Evolutionary conservation across 1,140 invertebrate genomes (phyloP).

Genomic region (Temnothorax longispinosus): DNA sequence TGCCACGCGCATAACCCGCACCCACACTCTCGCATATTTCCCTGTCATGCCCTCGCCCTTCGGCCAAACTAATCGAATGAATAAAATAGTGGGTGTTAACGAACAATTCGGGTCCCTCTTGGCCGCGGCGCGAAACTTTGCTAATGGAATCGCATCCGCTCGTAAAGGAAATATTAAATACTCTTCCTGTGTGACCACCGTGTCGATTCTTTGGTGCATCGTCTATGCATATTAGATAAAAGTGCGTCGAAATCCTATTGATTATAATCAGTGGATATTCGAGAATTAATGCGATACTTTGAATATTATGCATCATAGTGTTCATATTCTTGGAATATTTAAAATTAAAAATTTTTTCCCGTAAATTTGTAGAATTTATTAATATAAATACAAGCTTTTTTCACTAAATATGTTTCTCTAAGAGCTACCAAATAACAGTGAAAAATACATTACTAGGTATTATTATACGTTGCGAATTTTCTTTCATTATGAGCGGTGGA

Average conservation of each 20-base stretch:
- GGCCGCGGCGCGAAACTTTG: slow-evolving; percentile 72
- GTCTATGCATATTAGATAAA: not conserved
- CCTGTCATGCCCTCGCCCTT: slow-evolving; percentile 58
- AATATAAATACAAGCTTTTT: not conserved
- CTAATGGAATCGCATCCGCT: slow-evolving; percentile 78
- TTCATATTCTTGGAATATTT: not conserved
- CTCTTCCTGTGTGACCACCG: slow-evolving; percentile 40
- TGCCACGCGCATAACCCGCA: slow-evolving; percentile 22
- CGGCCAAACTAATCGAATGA: slow-evolving; percentile 78
- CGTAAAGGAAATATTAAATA: slow-evolving; percentile 78
- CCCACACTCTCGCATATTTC: not conserved
- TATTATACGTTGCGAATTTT: slow-evolving; percentile 30
- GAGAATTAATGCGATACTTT: not conserved
- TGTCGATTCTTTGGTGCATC: slow-evolving; percentile 38
- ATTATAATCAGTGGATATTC: too few species aligned
- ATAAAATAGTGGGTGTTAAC: slow-evolving; percentile 76
- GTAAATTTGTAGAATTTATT: not conserved
- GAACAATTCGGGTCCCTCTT: slow-evolving; percentile 73
- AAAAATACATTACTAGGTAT: slow-evolving; percentile 12
- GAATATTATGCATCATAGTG: not conserved
- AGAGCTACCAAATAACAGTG: not conserved
- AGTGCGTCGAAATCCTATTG: not conserved
- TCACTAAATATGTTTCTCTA: not conserved
- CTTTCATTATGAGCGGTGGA: slow-evolving; percentile 25
- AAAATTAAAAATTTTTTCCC: not conserved